Percentiles rank a stretch among this genome's conserved stretches.
These are phyloP conservation scores for Phoxinus phoxinus DNA, from an alignment of 2,113 vertebrate genomes.

Conservation along the genomic window DNA sequence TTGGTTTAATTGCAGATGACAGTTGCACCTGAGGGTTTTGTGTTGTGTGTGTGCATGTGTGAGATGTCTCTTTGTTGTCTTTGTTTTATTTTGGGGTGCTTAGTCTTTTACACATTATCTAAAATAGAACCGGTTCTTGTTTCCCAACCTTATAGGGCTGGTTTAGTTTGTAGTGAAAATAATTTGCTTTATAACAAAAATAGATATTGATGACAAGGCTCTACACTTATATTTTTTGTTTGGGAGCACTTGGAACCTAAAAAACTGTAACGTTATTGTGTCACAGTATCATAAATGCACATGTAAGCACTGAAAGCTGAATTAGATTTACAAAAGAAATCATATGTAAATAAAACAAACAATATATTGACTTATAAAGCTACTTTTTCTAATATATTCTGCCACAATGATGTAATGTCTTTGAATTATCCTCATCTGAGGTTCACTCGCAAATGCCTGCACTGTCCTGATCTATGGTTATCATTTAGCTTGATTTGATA, in stretches of 20 bases:
- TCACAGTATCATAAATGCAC: neutral
- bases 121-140: neutral
- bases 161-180: neutral
- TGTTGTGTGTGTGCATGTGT: conserved; percentile 2
- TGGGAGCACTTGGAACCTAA: neutral
- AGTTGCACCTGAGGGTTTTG: conserved; percentile 28
- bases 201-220: neutral
- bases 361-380: neutral
- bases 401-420: too few relatives aligned
- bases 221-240: neutral
- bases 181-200: neutral
- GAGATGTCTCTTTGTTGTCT: neutral
- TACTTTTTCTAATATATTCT: neutral
- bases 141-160: neutral
- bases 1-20: neutral
- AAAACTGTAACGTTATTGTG: neutral
- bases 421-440: too few relatives aligned
- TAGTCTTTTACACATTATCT: neutral
- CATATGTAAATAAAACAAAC: neutral
- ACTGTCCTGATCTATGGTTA: neutral
- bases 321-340: neutral
- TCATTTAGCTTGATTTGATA: neutral
- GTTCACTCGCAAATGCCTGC: too few relatives aligned
- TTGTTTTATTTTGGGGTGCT: neutral
- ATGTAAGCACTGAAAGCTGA: neutral